Evolutionary conservation across 1,140 invertebrate genomes (phyloP), one percentile per base, ranked within the genome.

Genomic region (Magallana gigas): DNA sequence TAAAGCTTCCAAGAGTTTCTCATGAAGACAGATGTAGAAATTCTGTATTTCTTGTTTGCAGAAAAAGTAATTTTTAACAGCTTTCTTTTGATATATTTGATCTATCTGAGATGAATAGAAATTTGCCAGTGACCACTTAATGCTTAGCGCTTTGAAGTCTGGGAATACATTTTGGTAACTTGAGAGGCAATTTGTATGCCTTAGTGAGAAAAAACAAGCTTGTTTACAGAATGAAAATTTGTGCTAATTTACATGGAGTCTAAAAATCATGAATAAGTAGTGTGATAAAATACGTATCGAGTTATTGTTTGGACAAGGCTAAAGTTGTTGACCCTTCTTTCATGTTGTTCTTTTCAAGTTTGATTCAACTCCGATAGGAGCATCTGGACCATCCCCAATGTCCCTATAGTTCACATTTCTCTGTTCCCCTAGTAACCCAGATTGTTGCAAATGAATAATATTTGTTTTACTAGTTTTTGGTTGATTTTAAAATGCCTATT

Each of bases 71-170:
- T 76, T 76, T 76, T 76, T 76, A 76, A 76, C 56, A 83, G 81
- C 81, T 83, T 83, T 57, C 81, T 58, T 83, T 83, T 83, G 81
- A 83, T 83, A 58, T 57, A 57, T 83, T 58, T 83, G 81, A 83
- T 57, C 81, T 58, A 29, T 83, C 81, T 83, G 57, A 83, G 81
- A 83, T 83, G 81, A 83, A 83, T 57, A 7, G 57, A 83, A 83
- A 57, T 58, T 57, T 83, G 16, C 81, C 81, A 83, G 81, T 83
- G 81, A 83, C 81, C 81, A 83, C 81, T 83, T 83, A 83, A 83
- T 83, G 56, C 48, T 9, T 2, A 57, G 48, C 81, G 18, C 81
- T 83, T 83, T 83, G 81, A 83, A 57, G 81, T 83, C 56, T 57
- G 81, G 16, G 68, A 57, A 57, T 83, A 83, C 57, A 83, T 57